Percentiles rank a stretch among this genome's conserved stretches.
Evolutionary conservation across 2,113 vertebrate species (phyloP).

Genomic region (Ageneiosus marmoratus): DNA sequence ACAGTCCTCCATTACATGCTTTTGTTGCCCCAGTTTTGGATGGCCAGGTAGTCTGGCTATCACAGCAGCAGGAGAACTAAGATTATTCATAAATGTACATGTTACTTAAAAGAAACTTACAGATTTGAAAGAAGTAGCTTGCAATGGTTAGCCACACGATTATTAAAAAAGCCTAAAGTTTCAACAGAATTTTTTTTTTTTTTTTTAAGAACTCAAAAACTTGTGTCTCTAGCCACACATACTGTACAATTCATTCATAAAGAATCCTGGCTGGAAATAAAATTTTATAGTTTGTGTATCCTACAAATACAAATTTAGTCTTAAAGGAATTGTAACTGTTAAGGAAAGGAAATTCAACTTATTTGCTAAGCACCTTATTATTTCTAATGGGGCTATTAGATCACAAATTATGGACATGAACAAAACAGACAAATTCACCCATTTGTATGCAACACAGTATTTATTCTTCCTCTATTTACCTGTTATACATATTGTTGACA

Average conservation of each 20-base stretch:
- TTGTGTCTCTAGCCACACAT: too few relatives aligned
- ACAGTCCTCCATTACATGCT: not conserved
- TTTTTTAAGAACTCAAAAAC: too few relatives aligned
- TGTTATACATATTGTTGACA: not conserved
- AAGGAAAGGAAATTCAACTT: not conserved
- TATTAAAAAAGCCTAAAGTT: not conserved
- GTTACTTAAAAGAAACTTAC: not conserved
- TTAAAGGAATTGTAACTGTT: not conserved
- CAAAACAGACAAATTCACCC: not conserved
- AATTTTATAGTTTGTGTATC: not conserved
- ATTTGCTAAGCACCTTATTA: not conserved
- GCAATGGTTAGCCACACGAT: not conserved
- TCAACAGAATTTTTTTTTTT: not conserved
- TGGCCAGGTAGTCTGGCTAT: not conserved
- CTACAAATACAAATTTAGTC: not conserved
- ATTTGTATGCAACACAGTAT: not conserved
- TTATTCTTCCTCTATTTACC: not conserved
- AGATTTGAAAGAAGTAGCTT: not conserved
- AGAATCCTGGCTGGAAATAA: constrained; percentile 16
- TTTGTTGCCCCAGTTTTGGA: not conserved
- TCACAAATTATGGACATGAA: not conserved
- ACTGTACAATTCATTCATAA: not conserved
- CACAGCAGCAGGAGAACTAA: not conserved
- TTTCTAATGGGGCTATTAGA: not conserved
- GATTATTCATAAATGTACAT: not conserved